Percentiles rank a stretch among this genome's conserved stretches.
Conservation (phyloP, 2,888 invertebrate genomes). For the Achlya flavicornis region DNA sequence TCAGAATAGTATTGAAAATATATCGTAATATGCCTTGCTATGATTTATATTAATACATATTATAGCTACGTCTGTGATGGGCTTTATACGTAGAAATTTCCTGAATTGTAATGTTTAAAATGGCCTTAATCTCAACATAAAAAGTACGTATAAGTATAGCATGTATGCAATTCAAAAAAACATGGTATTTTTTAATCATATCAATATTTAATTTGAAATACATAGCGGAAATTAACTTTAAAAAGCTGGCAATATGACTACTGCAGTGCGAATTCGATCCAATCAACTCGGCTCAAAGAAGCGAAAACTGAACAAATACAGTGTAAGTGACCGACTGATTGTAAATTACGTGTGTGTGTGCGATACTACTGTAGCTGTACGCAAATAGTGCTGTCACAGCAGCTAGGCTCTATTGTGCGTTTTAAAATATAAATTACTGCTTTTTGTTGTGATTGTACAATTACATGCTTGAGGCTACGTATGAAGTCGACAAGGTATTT, state of each 20-base stretch:
- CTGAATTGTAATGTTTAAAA: too few relatives aligned
- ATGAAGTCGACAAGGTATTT: not conserved
- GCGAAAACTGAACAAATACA: constrained; percentile 32
- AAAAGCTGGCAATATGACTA: constrained; percentile 20
- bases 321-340: constrained; percentile 39
- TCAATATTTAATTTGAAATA: not conserved
- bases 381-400: too few relatives aligned
- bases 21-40: too few relatives aligned
- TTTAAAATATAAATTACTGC: not conserved
- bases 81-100: too few relatives aligned
- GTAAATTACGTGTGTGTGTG: constrained; percentile 25
- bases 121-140: too few relatives aligned
- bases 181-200: not conserved
- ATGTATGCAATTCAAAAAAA: not conserved
- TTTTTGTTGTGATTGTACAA: not conserved
- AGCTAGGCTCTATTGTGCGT: not conserved
- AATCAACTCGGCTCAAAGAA: constrained; percentile 49
- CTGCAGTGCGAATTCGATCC: constrained; percentile 36
- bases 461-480: not conserved
- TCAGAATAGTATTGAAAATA: too few relatives aligned
- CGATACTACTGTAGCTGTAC: too few relatives aligned
- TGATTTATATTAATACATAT: too few relatives aligned
- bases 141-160: not conserved
- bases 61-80: too few relatives aligned
- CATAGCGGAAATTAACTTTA: constrained; percentile 10